phyloP scores from a whole-genome alignment of 2,797 vertebrate genomes.

The Todus mexicanus region DNA sequence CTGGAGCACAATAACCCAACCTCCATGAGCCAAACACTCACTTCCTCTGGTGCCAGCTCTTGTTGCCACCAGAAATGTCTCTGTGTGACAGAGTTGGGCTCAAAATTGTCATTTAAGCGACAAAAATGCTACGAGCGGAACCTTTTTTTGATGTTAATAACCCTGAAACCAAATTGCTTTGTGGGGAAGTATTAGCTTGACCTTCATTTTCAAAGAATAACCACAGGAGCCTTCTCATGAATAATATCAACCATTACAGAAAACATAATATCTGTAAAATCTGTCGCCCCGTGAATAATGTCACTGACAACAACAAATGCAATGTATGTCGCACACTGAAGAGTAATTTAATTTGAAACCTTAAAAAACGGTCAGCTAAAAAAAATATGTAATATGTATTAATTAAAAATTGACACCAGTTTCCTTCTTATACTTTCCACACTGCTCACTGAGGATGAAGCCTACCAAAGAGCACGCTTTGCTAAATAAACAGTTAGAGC shows the following conservation, averaged over 20 bases:
- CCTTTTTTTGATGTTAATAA: not conserved
- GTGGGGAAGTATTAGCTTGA: not conserved
- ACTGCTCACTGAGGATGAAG: not conserved
- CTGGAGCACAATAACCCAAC: not conserved
- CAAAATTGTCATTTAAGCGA: not conserved
- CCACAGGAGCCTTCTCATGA: not conserved
- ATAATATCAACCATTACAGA: not conserved
- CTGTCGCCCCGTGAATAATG: not conserved
- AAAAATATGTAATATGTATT: not conserved
- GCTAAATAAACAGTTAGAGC: not conserved
- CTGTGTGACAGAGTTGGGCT: not conserved
- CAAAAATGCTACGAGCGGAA: not conserved
- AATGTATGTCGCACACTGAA: not conserved
- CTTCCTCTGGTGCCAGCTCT: not conserved
- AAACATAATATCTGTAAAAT: not conserved
- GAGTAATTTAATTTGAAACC: not conserved
- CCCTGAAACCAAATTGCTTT: not conserved
- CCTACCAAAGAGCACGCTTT: not conserved
- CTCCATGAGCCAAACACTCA: not conserved
- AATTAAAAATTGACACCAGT: not conserved
- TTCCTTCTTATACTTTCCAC: not conserved
- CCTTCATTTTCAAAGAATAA: slow-evolving; percentile 15
- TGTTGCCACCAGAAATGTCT: not conserved
- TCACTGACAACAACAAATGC: not conserved
- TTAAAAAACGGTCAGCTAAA: not conserved